Percentiles rank a stretch among this genome's conserved stretches.
Conservation (phyloP, 2,113 vertebrate genomes). For the Psettodes erumei region DNA sequence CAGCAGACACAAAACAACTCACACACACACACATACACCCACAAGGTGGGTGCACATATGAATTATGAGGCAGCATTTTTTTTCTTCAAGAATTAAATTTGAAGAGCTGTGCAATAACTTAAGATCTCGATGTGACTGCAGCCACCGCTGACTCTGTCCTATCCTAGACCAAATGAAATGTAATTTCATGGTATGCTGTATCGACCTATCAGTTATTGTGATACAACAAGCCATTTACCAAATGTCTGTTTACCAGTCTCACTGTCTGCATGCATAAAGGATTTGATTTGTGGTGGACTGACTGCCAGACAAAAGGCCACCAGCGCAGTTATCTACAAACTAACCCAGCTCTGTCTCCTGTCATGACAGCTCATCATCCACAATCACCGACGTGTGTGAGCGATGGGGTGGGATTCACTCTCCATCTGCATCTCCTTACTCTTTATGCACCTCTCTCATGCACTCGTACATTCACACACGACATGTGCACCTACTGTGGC, state of each 20-base stretch:
- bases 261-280: slow-evolving; percentile 53
- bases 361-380: slow-evolving; percentile 62
- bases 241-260: slow-evolving; percentile 61
- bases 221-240: slow-evolving; percentile 55
- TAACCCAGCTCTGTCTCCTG: slow-evolving; percentile 54
- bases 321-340: slow-evolving; percentile 44
- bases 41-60: slow-evolving; percentile 18
- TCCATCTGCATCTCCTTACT: slow-evolving; percentile 8
- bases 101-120: slow-evolving; percentile 45
- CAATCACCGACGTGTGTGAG: slow-evolving; percentile 45
- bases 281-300: slow-evolving; percentile 52
- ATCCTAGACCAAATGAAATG: slow-evolving; percentile 35
- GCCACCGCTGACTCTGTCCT: slow-evolving; percentile 20
- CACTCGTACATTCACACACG: not conserved
- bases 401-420: slow-evolving; percentile 7
- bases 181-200: slow-evolving; percentile 59
- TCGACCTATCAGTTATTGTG: slow-evolving; percentile 54
- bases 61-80: slow-evolving; percentile 43
- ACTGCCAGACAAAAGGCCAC: slow-evolving; percentile 70
- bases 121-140: slow-evolving; percentile 21
- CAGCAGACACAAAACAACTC: slow-evolving; percentile 31
- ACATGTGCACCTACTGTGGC: not conserved
- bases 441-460: not conserved
- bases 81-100: slow-evolving; percentile 28
- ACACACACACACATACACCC: not conserved